Percentiles rank a stretch among this genome's conserved stretches.
Evolutionary conservation across 2,797 vertebrate genomes (phyloP).

Genomic region (Poecilia wingei): DNA sequence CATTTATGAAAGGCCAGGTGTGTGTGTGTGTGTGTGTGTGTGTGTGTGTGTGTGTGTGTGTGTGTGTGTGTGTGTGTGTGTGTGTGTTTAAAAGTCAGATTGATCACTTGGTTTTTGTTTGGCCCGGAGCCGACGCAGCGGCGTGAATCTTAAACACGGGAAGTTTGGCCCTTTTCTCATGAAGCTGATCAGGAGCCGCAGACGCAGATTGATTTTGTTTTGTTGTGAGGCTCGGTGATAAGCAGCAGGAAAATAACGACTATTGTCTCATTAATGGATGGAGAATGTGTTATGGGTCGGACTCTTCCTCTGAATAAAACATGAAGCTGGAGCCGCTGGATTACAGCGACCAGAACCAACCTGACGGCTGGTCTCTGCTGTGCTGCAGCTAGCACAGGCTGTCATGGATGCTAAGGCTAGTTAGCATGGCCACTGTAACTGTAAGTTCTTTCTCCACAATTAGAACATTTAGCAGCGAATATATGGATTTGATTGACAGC

Average conservation of each 20-base stretch:
- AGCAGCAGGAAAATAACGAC: conserved; percentile 67
- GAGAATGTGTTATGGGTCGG: conserved; percentile 63
- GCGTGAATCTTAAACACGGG: conserved; percentile 43
- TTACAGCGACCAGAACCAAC: no score
- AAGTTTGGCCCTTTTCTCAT: conserved; percentile 15
- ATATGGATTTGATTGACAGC: no score
- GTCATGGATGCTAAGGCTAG: no score
- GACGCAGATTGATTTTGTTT: conserved; percentile 74
- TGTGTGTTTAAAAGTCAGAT: conserved; percentile 57
- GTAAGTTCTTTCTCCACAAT: no score
- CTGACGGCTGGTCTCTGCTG: no score
- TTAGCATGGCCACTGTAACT: no score
- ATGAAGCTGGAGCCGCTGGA: conserved; percentile 46
- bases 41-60: no score
- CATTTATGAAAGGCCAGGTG: not conserved
- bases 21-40: not conserved
- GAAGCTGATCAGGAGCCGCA: conserved; percentile 38
- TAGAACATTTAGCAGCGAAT: no score
- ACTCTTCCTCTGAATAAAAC: conserved; percentile 69
- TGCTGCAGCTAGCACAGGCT: no score
- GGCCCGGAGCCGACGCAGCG: conserved; percentile 12
- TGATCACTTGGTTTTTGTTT: conserved; percentile 50
- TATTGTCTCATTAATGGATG: conserved; percentile 69
- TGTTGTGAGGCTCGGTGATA: conserved; percentile 57
- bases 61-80: no score